A percentile compares a stretch with the other conserved stretches of the same genome.
Evolutionary conservation across 1,140 invertebrate species (phyloP).

Genomic region (Dendroctonus valens): DNA sequence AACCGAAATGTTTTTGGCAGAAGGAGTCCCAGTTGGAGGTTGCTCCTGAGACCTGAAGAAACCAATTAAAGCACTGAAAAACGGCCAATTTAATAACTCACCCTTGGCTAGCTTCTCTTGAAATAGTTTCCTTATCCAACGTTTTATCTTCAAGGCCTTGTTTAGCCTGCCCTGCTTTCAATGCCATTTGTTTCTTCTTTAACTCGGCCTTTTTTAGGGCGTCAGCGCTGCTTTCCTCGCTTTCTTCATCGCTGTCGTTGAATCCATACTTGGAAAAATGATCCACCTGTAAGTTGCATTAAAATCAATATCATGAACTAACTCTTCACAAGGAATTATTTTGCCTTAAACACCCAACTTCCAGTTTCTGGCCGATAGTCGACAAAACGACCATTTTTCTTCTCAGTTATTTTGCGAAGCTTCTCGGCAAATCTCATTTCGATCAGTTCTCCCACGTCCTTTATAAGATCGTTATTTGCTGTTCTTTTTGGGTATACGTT

Average conservation of each 20-base stretch:
- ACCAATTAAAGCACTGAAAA: background rate
- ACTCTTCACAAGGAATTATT: background rate
- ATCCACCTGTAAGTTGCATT: slow-evolving; percentile 59
- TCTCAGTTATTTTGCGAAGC: slow-evolving; percentile 78
- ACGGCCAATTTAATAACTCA: background rate
- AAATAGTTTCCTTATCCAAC: slow-evolving; percentile 14
- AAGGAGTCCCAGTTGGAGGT: background rate
- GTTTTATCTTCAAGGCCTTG: slow-evolving; percentile 8
- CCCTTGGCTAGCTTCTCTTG: slow-evolving; percentile 16
- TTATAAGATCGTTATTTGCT: slow-evolving; percentile 75
- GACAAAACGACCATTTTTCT: slow-evolving; percentile 85
- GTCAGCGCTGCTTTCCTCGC: slow-evolving; percentile 42
- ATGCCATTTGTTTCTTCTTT: slow-evolving; percentile 4
- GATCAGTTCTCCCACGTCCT: slow-evolving; percentile 71
- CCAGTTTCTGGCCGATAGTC: slow-evolving; percentile 95
- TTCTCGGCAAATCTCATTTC: slow-evolving; percentile 87
- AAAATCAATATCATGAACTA: background rate
- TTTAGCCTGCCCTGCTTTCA: slow-evolving; percentile 20
- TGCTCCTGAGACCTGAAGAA: slow-evolving; percentile 3
- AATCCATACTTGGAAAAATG: slow-evolving; percentile 97
- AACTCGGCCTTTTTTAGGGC: slow-evolving; percentile 23
- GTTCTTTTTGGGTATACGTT: slow-evolving; percentile 94
- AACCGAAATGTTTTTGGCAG: slow-evolving; percentile 31
- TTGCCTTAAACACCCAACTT: slow-evolving; percentile 84
- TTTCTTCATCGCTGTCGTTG: slow-evolving; percentile 86